Evolutionary conservation across 2,888 invertebrate species (phyloP), one percentile per base, ranked within the genome.

Genomic region (Leucania comma): DNA sequence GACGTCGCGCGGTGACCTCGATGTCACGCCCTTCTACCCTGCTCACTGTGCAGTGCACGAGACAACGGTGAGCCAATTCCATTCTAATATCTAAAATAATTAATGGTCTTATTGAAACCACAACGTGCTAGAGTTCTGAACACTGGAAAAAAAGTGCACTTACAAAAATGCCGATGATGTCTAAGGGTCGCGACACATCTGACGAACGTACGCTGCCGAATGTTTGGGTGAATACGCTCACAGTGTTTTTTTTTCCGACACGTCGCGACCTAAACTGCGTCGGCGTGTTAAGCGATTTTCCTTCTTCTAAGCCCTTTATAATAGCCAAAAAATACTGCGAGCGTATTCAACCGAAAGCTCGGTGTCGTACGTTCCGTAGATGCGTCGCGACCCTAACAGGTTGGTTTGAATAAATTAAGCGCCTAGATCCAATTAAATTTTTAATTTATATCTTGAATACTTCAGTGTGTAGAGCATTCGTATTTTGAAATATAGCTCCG

Each of bases 1-100:
- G 80, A 69, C 63, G 68, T 82, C 70, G 70, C 64, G 24, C 50
- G 68, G 26, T 73, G 74, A 81, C 80, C 82, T 20, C 81, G 79
- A 72, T 68, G 68, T 68, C 64, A 54, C 74, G 71, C 57, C 64
- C 68, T 48, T 64, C 64, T 78, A 56, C 51, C 79, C 69, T 38
- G 64, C 59, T 71, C 71, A 26, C 8, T 59, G 12, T 32, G 26
- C 26, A 63, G 67, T 62, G 32, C 56, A 56, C 3, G 48, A 20
- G 3, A 32, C 17, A 22, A 46, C 63, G 29, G 68, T 8, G 24
- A 46, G n/a, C n/a, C 64, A 75, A 61, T 10, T 54, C 32, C 4
- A 48, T 20, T n/a, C 46, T 48, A n/a, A 48, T 48, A 48, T n/a
- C 46, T 48, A n/a, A n/a, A 48, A 48, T 48, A n/a, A 48, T 48